These are phyloP conservation scores for Tragelaphus imberbis DNA, from an alignment of 2,113 vertebrate genomes.

Conservation along the genomic window DNA sequence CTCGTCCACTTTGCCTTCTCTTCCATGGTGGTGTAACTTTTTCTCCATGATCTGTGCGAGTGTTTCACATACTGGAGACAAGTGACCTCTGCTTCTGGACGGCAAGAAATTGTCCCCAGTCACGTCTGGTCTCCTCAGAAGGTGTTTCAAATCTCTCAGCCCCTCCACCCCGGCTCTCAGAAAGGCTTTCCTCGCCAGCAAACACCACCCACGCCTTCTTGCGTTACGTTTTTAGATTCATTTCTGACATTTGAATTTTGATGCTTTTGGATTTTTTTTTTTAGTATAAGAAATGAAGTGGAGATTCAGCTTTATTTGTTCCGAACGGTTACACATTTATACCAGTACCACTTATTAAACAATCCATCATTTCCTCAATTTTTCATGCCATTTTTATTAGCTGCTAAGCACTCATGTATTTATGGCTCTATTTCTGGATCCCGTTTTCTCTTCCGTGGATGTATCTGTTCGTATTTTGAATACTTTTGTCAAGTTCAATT, in stretches of 20 bases:
- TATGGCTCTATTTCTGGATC: constrained; percentile 26
- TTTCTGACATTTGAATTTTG: constrained; percentile 57
- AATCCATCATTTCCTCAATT: constrained; percentile 15
- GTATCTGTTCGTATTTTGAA: constrained; percentile 59
- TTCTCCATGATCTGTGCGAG: neutral
- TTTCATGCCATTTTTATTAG: constrained; percentile 42
- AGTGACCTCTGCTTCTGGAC: neutral
- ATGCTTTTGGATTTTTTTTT: constrained; percentile 16
- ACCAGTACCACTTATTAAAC: constrained; percentile 37
- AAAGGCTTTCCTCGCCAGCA: neutral
- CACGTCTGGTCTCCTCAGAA: neutral
- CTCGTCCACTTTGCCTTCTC: neutral
- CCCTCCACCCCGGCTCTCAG: neutral
- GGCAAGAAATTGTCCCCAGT: neutral
- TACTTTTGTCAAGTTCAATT: constrained; percentile 58
- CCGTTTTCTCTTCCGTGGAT: constrained; percentile 5
- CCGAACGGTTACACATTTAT: neutral
- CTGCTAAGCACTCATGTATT: neutral
- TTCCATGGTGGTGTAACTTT: neutral
- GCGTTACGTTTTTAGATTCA: constrained; percentile 41
- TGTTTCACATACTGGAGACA: neutral
- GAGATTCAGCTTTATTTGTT: constrained; percentile 31
- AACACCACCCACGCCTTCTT: constrained; percentile 41
- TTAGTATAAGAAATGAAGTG: neutral
- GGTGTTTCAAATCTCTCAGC: neutral